phyloP scores from a whole-genome alignment of 2,888 invertebrate species.

The Germaria angustata region DNA sequence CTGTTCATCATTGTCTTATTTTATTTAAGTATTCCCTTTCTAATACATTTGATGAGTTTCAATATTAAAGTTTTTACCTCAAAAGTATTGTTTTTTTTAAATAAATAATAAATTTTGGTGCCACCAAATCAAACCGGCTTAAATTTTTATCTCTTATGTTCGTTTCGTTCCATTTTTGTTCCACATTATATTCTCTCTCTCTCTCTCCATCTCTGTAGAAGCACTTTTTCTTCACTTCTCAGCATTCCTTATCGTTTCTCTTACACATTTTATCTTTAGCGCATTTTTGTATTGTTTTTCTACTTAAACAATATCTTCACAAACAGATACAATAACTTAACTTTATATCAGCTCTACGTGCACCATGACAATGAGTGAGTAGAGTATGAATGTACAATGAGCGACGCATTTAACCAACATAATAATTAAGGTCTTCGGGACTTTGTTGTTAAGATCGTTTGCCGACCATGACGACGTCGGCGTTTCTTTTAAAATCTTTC shows the following conservation, averaged over 20 bases:
- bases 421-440: conserved; percentile 64
- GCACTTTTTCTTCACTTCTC: no score
- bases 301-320: background rate
- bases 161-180: conserved; percentile 6
- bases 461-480: conserved; percentile 64
- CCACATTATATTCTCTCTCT: background rate
- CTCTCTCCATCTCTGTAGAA: background rate
- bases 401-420: conserved; percentile 59
- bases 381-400: background rate
- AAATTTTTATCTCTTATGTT: background rate
- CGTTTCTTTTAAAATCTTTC: conserved; percentile 74
- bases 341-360: conserved; percentile 29
- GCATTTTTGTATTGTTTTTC: background rate
- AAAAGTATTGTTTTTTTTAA: no score
- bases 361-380: conserved; percentile 42
- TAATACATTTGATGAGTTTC: no score
- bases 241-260: background rate
- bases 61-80: no score
- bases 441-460: conserved; percentile 56
- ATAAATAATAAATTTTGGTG: no score
- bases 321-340: background rate
- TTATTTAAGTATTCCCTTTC: no score
- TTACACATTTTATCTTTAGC: background rate
- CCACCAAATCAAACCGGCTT: background rate
- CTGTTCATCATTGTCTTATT: no score